Conservation (phyloP, 1,140 invertebrate species). For the Varroa destructor region DNA sequence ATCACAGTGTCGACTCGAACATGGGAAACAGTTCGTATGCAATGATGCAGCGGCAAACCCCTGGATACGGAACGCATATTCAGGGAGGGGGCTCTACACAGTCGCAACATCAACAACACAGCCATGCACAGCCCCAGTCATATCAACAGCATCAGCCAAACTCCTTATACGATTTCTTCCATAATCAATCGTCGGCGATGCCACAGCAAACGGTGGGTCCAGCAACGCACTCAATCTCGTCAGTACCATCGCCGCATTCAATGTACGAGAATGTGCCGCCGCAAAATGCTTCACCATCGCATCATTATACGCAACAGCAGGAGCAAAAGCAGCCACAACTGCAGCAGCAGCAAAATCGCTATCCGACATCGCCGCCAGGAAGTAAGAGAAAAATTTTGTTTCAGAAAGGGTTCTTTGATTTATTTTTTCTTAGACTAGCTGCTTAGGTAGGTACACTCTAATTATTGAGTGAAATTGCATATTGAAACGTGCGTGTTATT, state of each 20-base stretch:
- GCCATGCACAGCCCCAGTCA: neutral
- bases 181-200: too few species aligned
- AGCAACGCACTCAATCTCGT: neutral
- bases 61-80: neutral
- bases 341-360: slow-evolving; percentile 7
- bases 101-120: neutral
- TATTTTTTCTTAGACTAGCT: too few species aligned
- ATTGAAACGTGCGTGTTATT: too few species aligned
- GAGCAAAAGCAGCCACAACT: neutral
- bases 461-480: too few species aligned
- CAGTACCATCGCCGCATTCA: neutral
- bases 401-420: neutral
- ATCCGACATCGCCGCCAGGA: neutral
- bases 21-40: too few species aligned
- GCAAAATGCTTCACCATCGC: neutral
- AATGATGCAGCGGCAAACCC: neutral
- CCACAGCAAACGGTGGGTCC: too few species aligned
- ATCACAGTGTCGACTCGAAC: neutral
- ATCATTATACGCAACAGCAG: neutral
- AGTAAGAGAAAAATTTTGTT: neutral
- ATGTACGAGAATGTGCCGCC: neutral
- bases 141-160: neutral
- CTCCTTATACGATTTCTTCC: neutral
- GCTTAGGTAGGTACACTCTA: too few species aligned
- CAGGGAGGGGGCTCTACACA: neutral